Conservation (phyloP, 2,888 invertebrate species). For the Liposcelis brunnea region DNA sequence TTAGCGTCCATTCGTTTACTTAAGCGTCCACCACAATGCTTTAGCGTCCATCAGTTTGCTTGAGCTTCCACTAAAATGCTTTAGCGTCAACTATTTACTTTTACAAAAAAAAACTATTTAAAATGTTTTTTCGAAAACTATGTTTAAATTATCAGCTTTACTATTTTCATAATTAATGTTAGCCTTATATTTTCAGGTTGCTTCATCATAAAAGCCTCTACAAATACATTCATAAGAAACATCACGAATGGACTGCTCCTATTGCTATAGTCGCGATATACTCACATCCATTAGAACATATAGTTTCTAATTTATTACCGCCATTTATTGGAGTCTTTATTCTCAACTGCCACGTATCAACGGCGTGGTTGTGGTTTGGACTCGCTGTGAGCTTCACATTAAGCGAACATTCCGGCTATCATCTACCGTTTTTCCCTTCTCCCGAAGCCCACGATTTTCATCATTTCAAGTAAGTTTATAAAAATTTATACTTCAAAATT, state of each 20-base stretch:
- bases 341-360: constrained; percentile 59
- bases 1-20: too few relatives aligned
- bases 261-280: constrained; percentile 64
- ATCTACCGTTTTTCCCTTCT: constrained; percentile 68
- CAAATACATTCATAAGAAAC: constrained; percentile 67
- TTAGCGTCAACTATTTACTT: too few relatives aligned
- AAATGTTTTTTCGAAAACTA: too few relatives aligned
- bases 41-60: too few relatives aligned
- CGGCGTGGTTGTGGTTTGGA: constrained; percentile 61
- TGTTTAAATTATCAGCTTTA: too few relatives aligned
- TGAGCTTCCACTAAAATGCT: too few relatives aligned
- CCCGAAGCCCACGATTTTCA: constrained; percentile 80
- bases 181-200: constrained; percentile 35
- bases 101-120: too few relatives aligned
- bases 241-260: constrained; percentile 79
- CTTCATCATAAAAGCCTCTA: constrained; percentile 57
- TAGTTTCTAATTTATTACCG: constrained; percentile 60
- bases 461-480: constrained; percentile 51
- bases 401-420: constrained; percentile 71
- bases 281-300: constrained; percentile 60
- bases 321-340: constrained; percentile 54
- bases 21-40: too few relatives aligned
- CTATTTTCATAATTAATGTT: too few relatives aligned
- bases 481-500: neutral
- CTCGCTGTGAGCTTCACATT: constrained; percentile 58